Conservation (phyloP, 2,797 vertebrate genomes). For the Tokudaia tokunoshimensis region DNA sequence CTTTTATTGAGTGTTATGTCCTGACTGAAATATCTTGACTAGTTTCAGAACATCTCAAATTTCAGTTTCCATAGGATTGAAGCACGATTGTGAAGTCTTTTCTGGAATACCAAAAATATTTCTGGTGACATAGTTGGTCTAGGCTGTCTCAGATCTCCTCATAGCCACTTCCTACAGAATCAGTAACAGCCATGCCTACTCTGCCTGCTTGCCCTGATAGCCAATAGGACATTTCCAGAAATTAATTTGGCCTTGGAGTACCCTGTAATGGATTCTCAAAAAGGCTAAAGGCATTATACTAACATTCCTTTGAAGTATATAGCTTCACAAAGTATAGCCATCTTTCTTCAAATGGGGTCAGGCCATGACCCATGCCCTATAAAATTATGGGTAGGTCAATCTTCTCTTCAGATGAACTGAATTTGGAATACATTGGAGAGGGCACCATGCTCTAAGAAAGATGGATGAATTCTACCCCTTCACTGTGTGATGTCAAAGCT, state of each 20-base stretch:
- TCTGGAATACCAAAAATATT: neutral
- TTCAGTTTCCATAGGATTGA: conserved; percentile 29
- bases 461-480: conserved; percentile 11
- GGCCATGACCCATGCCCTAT: neutral
- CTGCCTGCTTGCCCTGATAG: neutral
- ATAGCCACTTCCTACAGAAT: neutral
- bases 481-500: neutral
- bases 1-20: conserved; percentile 50
- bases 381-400: conserved; percentile 22
- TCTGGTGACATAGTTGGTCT: neutral
- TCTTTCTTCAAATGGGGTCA: conserved; percentile 49
- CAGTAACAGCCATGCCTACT: neutral
- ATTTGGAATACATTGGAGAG: conserved; percentile 28
- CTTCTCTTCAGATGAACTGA: conserved; percentile 61
- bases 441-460: conserved; percentile 17
- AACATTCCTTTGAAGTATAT: conserved; percentile 3
- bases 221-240: conserved; percentile 5
- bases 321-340: neutral
- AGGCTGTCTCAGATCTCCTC: neutral
- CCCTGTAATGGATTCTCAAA: neutral
- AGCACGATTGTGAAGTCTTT: neutral
- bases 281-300: neutral
- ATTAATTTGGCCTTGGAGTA: conserved; percentile 17
- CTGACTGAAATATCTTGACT: conserved; percentile 12
- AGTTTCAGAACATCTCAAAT: neutral